Evolutionary conservation across 2,888 invertebrate genomes (phyloP), one percentile per base, ranked within the genome.

Genomic region (Steinernema scapterisci): DNA sequence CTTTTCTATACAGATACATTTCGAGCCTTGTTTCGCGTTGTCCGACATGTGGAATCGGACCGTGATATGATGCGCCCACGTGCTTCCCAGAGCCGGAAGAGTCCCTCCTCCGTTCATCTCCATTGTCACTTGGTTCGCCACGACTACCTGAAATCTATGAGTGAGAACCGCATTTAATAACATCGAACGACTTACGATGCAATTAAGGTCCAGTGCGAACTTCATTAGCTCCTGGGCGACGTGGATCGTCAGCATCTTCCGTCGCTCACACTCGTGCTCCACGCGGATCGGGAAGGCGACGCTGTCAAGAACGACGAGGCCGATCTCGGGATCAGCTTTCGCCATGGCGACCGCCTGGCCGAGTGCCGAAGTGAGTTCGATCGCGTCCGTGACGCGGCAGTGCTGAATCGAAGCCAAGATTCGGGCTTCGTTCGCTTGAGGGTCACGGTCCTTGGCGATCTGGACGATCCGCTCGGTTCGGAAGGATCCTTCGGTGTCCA

Each of bases 271-370:
- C 63, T 63, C 63, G 63, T 23, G 27, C 27, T 63, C 63, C 27
- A 63, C 63, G 16, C 63, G 63, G 16, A 63, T 63, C 63, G 63
- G 63, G 63, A 63, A 63, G 31, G 63, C 63, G 63, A 63, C 27
- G 63, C 63, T 63, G 63, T 63, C 63, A 11, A 63, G 63, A 16
- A 63, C 63, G 16, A 63, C 63, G 63, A 63, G 63, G 9, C 63
- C 63, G 13, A 63, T 63, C 11, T 27, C 16, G 1, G 63, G 63
- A 31, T 63, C 27, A 2, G 27, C 63, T 7, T 31, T 16, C 3
- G 63, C 63, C 1, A 63, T 7, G 7, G 23, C 16, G 3, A 25
- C 27, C 31, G 63, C 63, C n/a, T 63, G 27, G 19, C 27, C 27
- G 16, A 63, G 63, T 7, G 63, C 63, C 2, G 63, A 63, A 31